Percentiles rank a stretch among this genome's conserved stretches.
These are phyloP conservation scores for Leptinotarsa texana DNA, from an alignment of 1,140 invertebrate genomes.

Conservation along the genomic window DNA sequence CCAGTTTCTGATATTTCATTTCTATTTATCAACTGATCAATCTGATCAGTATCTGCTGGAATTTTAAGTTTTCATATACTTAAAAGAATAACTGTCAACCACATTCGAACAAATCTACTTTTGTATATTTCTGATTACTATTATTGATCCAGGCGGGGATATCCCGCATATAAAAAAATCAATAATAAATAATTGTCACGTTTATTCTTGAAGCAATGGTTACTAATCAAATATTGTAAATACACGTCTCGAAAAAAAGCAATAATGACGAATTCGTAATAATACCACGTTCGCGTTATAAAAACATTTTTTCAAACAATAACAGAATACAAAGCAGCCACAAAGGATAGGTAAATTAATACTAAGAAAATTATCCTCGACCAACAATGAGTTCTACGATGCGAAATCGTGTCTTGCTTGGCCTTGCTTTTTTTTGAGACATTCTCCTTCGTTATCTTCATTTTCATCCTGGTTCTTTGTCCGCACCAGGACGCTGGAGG, in stretches of 20 bases:
- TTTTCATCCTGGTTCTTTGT: slow-evolving; percentile 3
- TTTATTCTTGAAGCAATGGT: not conserved
- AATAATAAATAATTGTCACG: not conserved
- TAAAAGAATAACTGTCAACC: no score
- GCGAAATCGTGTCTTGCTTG: slow-evolving; percentile 1
- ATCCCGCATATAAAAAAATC: no score
- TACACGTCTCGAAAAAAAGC: not conserved
- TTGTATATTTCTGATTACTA: no score
- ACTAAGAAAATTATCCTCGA: not conserved
- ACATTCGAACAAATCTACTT: no score
- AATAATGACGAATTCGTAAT: slow-evolving; percentile 1
- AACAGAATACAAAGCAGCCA: slow-evolving; percentile 4
- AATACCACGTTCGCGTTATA: slow-evolving; percentile 2
- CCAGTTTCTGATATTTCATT: no score
- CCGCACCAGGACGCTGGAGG: not conserved
- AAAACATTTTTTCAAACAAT: not conserved
- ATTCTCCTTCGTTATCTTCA: not conserved
- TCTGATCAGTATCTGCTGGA: no score
- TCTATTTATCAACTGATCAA: no score
- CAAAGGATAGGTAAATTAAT: not conserved
- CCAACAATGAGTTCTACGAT: slow-evolving; percentile 4
- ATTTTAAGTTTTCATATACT: no score
- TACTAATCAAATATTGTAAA: not conserved
- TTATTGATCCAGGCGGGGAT: no score
- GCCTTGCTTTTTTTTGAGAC: slow-evolving; percentile 14